Base-by-base conservation (phyloP, 2,113 vertebrate genomes). In the Pterophyllum scalare region DNA sequence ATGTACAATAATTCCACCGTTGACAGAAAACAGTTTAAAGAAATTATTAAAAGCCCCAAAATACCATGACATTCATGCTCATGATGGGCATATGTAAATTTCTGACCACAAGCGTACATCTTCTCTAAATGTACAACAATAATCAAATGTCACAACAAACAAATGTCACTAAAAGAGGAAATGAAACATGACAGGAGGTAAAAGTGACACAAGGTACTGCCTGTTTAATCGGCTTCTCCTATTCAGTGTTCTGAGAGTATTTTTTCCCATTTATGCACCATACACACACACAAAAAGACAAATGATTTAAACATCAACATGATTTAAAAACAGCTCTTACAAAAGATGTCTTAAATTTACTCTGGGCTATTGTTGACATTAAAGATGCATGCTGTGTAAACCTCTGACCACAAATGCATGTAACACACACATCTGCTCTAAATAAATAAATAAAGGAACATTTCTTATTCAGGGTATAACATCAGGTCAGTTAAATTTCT, bases 161-260 rank as follows among this genome's bases (percentile, higher is more conserved):
- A 74, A 77, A 1, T 28, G 24, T 31, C 5, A 33, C 13, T n/a
- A 19, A 59, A 74, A 78, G 58, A 59, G 38, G 79, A 86, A 81
- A 13, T 78, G 19, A 65, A 79, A 54, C 43, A 70, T 70, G 24
- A 28, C 9, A 20, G 24, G 10, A 70, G 4, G 24, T 52, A 13
- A 24, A 58, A 5, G 5, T 24, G 56, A 26, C 7, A 5, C 11
- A 22, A 22, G 8, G 56, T 58, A 24, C 10, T 58, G 11, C 5
- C 6, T 58, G 56, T 56, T 22, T 57, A 22, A 57, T 14, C 20
- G 2, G n/a, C n/a, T 57, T 57, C 57, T 58, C 22, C 22, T 58
- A 54, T 54, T 54, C 49, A 54, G 15, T 49, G 11, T 17, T 49
- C 15, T 1, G 46, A 43, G 40, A 49, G 15, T 4, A 11, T 11